phyloP scores from a whole-genome alignment of 2,113 vertebrate genomes.

The Scartelaos histophorus region DNA sequence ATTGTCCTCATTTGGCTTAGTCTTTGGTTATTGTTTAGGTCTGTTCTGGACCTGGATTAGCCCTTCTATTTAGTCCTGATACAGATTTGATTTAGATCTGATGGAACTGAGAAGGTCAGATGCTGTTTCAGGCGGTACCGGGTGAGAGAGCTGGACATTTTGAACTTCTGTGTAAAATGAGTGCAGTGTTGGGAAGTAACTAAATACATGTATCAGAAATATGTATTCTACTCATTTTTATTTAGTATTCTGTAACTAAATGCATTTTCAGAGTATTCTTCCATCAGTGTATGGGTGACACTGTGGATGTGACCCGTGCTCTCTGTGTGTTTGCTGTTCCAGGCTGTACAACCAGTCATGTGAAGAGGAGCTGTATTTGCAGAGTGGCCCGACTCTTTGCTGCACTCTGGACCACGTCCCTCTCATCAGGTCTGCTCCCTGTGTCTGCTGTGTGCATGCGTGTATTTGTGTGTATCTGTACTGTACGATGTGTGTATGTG shows the following conservation, averaged over 20 bases:
- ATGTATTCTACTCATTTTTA: too few relatives aligned
- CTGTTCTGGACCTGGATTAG: too few relatives aligned
- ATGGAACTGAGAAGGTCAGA: not conserved
- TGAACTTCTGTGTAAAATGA: too few relatives aligned
- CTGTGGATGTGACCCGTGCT: not conserved
- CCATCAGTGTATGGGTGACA: not conserved
- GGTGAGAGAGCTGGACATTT: too few relatives aligned
- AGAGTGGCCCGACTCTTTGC: slow-evolving; percentile 74
- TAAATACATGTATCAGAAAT: too few relatives aligned
- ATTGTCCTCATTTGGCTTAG: too few relatives aligned
- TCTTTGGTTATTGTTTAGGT: too few relatives aligned
- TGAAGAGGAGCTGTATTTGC: slow-evolving; percentile 72
- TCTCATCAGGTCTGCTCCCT: slow-evolving; percentile 73
- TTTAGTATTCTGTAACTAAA: too few relatives aligned
- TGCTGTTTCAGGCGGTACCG: not conserved
- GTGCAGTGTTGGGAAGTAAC: too few relatives aligned
- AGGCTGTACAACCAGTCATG: slow-evolving; percentile 81
- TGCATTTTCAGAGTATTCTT: too few relatives aligned
- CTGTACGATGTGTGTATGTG: not conserved
- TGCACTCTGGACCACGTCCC: slow-evolving; percentile 79
- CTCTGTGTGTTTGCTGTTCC: slow-evolving; percentile 25
- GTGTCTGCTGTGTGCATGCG: not conserved
- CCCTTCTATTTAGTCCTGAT: too few relatives aligned
- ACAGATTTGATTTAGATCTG: not conserved
- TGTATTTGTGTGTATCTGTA: too few relatives aligned